phyloP scores from a whole-genome alignment of 2,797 vertebrate genomes.

The Perodicticus potto region DNA sequence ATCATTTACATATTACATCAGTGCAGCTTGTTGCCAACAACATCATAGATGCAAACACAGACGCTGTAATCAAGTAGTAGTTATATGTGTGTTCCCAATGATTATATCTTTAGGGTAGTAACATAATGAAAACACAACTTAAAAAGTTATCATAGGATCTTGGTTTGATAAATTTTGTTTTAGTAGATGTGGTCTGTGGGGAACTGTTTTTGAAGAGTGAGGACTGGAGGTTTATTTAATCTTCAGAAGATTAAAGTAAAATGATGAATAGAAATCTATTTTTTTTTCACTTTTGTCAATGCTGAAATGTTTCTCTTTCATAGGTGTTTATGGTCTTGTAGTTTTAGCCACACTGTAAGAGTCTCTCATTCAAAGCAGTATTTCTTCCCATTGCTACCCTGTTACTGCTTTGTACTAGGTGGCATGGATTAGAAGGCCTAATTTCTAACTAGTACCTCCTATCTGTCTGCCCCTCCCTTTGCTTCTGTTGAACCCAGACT shows the following conservation, averaged over 20 bases:
- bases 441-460: slow-evolving; percentile 47
- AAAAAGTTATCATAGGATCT: slow-evolving; percentile 34
- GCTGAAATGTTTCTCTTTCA: slow-evolving; percentile 35
- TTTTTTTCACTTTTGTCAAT: slow-evolving; percentile 55
- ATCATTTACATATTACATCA: slow-evolving; percentile 57
- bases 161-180: slow-evolving; percentile 50
- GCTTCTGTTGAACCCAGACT: slow-evolving; percentile 45
- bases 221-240: background rate
- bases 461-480: background rate
- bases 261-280: background rate
- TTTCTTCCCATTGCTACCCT: slow-evolving; percentile 31
- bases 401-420: slow-evolving; percentile 61
- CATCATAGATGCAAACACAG: slow-evolving; percentile 65
- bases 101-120: slow-evolving; percentile 64
- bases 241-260: slow-evolving; percentile 32
- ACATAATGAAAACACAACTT: slow-evolving; percentile 42
- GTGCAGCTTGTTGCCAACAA: slow-evolving; percentile 61
- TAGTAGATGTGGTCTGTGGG: background rate
- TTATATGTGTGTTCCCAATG: slow-evolving; percentile 22
- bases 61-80: slow-evolving; percentile 56
- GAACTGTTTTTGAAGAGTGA: background rate
- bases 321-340: slow-evolving; percentile 49
- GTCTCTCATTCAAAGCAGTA: slow-evolving; percentile 35
- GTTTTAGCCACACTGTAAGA: slow-evolving; percentile 29
- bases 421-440: slow-evolving; percentile 21